phyloP scores from a whole-genome alignment of 2,797 vertebrate genomes.

The Simalia tracyae region DNA sequence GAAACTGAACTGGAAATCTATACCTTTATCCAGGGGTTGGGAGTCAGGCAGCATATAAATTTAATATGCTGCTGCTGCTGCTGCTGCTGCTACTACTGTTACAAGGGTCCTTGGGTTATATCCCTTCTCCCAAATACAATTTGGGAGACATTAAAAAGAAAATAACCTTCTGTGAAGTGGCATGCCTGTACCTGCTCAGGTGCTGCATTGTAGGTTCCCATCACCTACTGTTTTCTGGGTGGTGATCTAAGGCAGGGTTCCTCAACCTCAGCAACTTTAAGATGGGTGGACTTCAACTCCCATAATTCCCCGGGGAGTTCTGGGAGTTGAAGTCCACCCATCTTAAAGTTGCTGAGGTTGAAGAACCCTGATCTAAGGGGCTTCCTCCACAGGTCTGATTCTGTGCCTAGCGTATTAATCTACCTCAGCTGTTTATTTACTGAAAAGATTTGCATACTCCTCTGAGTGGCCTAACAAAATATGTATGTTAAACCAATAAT shows the following conservation, averaged over 20 bases:
- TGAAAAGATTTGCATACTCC: background rate
- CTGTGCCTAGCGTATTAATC: background rate
- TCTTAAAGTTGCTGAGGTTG: too few relatives aligned
- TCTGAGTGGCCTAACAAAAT: background rate
- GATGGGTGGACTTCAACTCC: too few relatives aligned
- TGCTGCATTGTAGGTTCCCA: background rate
- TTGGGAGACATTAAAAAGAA: background rate
- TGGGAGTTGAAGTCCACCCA: too few relatives aligned
- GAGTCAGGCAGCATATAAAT: background rate
- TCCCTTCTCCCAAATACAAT: background rate
- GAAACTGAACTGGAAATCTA: background rate
- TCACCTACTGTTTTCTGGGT: background rate
- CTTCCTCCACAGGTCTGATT: background rate
- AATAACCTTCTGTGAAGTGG: background rate
- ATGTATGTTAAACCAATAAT: background rate
- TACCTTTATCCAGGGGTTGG: background rate
- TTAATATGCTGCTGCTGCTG: background rate
- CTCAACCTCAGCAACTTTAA: too few relatives aligned
- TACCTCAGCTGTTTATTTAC: background rate
- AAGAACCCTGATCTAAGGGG: background rate
- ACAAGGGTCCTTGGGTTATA: background rate
- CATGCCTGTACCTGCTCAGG: background rate
- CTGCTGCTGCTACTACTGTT: background rate
- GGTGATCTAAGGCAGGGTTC: background rate
- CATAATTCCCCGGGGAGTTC: too few relatives aligned